Evolutionary conservation across 2,113 vertebrate species (phyloP).

Genomic region (Scomber colias): DNA sequence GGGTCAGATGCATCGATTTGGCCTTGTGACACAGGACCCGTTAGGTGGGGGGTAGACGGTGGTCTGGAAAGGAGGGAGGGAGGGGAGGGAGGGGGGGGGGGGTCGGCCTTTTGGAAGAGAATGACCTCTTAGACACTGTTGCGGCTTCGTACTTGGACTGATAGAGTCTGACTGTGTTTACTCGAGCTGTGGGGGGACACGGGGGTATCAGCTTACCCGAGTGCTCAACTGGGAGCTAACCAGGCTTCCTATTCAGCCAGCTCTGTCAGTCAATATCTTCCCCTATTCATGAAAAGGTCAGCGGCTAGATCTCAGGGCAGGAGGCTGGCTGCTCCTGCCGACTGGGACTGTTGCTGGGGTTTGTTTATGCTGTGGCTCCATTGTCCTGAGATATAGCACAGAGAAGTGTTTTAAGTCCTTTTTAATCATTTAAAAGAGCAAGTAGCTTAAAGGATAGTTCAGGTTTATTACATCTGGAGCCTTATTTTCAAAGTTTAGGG

Average conservation of each 20-base stretch:
- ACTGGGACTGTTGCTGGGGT: constrained; percentile 1
- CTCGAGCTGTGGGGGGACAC: constrained; percentile 29
- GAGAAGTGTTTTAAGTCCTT: constrained; percentile 38
- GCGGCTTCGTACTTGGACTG: constrained; percentile 34
- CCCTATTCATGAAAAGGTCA: constrained; percentile 63
- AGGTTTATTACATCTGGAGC: constrained; percentile 8
- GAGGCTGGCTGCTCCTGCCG: background rate
- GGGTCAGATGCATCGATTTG: constrained; percentile 77
- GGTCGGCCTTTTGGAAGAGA: constrained; percentile 17
- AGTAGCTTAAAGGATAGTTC: constrained; percentile 20
- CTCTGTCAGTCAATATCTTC: constrained; percentile 68
- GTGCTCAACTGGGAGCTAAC: constrained; percentile 65
- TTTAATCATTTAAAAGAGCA: constrained; percentile 45
- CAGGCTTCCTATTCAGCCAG: constrained; percentile 59
- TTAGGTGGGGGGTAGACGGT: background rate
- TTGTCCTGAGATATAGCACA: constrained; percentile 9
- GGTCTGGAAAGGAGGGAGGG: background rate
- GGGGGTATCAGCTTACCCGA: constrained; percentile 54
- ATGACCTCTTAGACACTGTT: constrained; percentile 59
- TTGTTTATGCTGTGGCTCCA: constrained; percentile 21
- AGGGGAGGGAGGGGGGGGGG: background rate
- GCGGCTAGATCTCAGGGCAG: constrained; percentile 17
- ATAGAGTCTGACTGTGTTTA: constrained; percentile 44
- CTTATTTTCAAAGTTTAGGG: too few species aligned
- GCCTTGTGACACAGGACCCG: constrained; percentile 64